phyloP scores from a whole-genome alignment of 2,797 vertebrate genomes.

The Mastacembelus armatus region DNA sequence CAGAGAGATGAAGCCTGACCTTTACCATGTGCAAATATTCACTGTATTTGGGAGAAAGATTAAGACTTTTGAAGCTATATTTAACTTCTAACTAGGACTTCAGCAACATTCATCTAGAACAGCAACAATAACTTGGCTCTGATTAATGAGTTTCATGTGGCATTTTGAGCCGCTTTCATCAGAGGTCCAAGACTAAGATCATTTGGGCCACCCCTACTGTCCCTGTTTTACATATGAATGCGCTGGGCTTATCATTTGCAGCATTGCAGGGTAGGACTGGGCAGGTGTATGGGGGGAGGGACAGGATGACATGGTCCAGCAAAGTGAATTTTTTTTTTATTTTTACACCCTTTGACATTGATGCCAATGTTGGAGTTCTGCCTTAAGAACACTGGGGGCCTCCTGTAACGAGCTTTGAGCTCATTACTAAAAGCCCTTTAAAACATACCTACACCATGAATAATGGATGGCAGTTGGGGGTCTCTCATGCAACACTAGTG shows the following conservation, averaged over 20 bases:
- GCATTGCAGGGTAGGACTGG: slow-evolving; percentile 60
- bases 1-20: slow-evolving; percentile 19
- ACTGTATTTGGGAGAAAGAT: slow-evolving; percentile 35
- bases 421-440: slow-evolving; percentile 76
- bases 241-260: slow-evolving; percentile 72
- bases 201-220: slow-evolving; percentile 54
- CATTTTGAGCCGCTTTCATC: slow-evolving; percentile 69
- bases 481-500: slow-evolving; percentile 65
- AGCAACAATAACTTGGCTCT: slow-evolving; percentile 64
- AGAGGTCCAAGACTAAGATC: slow-evolving; percentile 71
- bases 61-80: slow-evolving; percentile 66
- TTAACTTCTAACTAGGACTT: slow-evolving; percentile 75
- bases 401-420: slow-evolving; percentile 71
- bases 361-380: slow-evolving; percentile 69
- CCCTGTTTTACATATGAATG: slow-evolving; percentile 78
- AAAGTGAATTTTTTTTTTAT: slow-evolving; percentile 65
- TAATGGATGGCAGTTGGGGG: slow-evolving; percentile 76
- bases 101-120: slow-evolving; percentile 54
- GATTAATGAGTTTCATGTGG: slow-evolving; percentile 79
- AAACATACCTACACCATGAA: slow-evolving; percentile 77
- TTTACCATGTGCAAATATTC: slow-evolving; percentile 37
- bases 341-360: slow-evolving; percentile 53
- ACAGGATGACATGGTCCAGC: slow-evolving; percentile 56
- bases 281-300: slow-evolving; percentile 38
- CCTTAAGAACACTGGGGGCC: slow-evolving; percentile 65